These are phyloP conservation scores for Diabrotica virgifera DNA, from an alignment of 1,140 invertebrate species.

Conservation along the genomic window DNA sequence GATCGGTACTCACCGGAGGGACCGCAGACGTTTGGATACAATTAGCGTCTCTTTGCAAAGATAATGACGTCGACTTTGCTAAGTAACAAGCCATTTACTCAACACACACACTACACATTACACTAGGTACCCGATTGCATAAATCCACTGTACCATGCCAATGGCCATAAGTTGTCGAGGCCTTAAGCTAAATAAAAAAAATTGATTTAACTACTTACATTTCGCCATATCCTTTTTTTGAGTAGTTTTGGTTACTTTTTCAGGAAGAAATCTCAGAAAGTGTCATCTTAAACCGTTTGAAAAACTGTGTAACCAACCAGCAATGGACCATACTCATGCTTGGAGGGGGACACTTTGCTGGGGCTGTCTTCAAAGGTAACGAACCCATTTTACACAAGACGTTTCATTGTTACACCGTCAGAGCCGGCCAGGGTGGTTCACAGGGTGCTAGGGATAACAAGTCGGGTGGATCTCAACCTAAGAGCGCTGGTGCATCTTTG, in stretches of 20 bases:
- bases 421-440: conserved; percentile 78
- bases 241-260: neutral
- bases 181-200: too few species aligned
- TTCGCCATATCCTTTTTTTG: too few species aligned
- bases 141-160: too few species aligned
- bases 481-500: conserved; percentile 79
- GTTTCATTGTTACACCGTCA: conserved; percentile 81
- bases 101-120: too few species aligned
- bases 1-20: too few species aligned
- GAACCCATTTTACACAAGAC: conserved; percentile 76
- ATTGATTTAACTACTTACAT: too few species aligned
- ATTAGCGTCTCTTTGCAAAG: too few species aligned
- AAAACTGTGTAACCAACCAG: conserved; percentile 27
- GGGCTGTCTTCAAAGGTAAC: conserved; percentile 71
- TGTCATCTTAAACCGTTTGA: conserved; percentile 23
- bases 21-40: too few species aligned
- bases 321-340: conserved; percentile 76
- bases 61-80: too few species aligned
- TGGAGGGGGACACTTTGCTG: conserved; percentile 84
- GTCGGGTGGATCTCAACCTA: conserved; percentile 61
- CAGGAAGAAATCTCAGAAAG: conserved; percentile 29
- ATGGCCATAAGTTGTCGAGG: too few species aligned
- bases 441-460: conserved; percentile 69
- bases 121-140: too few species aligned
- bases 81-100: too few species aligned